phyloP scores from a whole-genome alignment of 1,140 invertebrate species.

The Drosophila nigromelanica region DNA sequence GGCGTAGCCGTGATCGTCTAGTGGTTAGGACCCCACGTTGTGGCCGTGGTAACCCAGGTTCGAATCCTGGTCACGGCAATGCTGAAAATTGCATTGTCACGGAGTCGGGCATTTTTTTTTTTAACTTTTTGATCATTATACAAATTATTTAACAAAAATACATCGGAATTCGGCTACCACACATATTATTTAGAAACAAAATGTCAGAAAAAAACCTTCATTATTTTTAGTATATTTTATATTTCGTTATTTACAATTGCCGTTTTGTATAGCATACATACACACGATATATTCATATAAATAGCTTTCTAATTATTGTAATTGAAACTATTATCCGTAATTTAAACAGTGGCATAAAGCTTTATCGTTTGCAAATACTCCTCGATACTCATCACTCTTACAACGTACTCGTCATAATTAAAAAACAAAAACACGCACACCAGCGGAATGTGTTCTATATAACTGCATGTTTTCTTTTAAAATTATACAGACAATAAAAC shows the following conservation, averaged over 20 bases:
- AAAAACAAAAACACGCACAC: constrained; percentile 10
- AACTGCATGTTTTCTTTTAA: constrained; percentile 25
- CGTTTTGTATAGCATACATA: constrained; percentile 63
- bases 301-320: constrained; percentile 58
- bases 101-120: constrained; percentile 29
- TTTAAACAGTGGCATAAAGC: constrained; percentile 60
- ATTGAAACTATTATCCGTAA: constrained; percentile 70
- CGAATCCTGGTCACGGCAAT: constrained; percentile 96
- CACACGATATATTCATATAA: constrained; percentile 62
- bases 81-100: constrained; percentile 83
- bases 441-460: constrained; percentile 30
- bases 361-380: constrained; percentile 46
- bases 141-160: neutral
- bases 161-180: no score
- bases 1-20: constrained; percentile 89
- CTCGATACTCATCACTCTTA: constrained; percentile 9
- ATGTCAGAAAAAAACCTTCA: neutral
- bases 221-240: constrained; percentile 57
- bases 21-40: constrained; percentile 93
- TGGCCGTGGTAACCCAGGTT: constrained; percentile 96
- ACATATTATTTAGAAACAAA: no score
- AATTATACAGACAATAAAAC: constrained; percentile 24
- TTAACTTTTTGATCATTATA: neutral
- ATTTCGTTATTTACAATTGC: constrained; percentile 71
- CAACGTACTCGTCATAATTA: neutral